Conservation (phyloP, 2,888 invertebrate genomes). For the Rhogogaster chlorosoma region DNA sequence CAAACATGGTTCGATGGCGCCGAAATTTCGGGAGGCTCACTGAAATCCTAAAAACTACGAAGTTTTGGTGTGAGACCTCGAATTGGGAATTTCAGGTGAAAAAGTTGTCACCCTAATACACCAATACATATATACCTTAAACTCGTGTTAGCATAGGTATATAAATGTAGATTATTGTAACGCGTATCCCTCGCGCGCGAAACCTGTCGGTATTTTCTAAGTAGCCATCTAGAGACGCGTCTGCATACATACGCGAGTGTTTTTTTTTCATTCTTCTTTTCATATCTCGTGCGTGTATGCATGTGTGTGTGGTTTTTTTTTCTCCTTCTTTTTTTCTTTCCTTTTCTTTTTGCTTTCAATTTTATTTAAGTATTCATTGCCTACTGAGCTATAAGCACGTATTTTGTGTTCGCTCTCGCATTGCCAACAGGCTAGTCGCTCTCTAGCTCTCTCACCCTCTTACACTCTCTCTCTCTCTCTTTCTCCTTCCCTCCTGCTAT, state of each 20-base stretch:
- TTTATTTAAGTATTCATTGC: slow-evolving; percentile 28
- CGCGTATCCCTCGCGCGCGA: slow-evolving; percentile 17
- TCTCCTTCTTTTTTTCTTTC: slow-evolving; percentile 36
- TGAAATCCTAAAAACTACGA: too few species aligned
- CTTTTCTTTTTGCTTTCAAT: slow-evolving; percentile 28
- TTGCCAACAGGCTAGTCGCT: slow-evolving; percentile 58
- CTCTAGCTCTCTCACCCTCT: neutral
- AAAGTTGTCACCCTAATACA: too few species aligned
- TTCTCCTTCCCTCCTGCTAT: neutral
- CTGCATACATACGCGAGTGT: slow-evolving; percentile 60
- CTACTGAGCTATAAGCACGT: slow-evolving; percentile 53
- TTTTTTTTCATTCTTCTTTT: slow-evolving; percentile 45
- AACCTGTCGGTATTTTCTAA: slow-evolving; percentile 62
- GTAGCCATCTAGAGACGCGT: slow-evolving; percentile 70
- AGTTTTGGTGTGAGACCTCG: too few species aligned
- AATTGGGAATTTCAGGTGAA: too few species aligned
- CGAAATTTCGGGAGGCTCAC: too few species aligned
- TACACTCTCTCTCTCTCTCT: neutral
- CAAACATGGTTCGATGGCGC: too few species aligned
- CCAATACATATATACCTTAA: too few species aligned
- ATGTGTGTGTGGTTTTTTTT: slow-evolving; percentile 46
- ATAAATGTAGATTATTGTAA: slow-evolving; percentile 20
- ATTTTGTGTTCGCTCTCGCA: slow-evolving; percentile 64
- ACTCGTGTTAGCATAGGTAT: too few species aligned
- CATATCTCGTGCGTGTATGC: slow-evolving; percentile 39